Percentiles rank a stretch among this genome's conserved stretches.
Evolutionary conservation across 2,888 invertebrate genomes (phyloP).

Genomic region (Chironomus riparius): DNA sequence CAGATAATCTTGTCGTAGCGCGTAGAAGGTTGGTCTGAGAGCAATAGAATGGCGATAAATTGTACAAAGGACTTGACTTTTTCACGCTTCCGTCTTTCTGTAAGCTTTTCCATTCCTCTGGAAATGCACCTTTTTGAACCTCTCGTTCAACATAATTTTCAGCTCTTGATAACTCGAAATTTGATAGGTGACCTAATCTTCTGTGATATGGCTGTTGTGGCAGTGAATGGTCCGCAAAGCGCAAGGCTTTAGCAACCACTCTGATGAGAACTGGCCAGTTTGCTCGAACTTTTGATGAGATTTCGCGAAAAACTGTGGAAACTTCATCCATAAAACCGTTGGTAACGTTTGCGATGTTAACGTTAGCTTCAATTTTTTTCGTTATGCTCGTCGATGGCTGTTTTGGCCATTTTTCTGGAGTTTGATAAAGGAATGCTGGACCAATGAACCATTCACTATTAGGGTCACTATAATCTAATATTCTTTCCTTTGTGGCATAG

Average conservation of each 20-base stretch:
- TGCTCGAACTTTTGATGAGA: neutral
- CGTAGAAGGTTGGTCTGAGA: neutral
- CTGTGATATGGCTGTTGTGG: neutral
- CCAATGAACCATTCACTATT: conserved; percentile 27
- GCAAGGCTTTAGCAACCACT: too few species aligned
- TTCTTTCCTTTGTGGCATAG: conserved; percentile 29
- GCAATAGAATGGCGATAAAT: neutral
- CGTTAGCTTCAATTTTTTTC: neutral
- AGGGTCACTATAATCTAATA: neutral
- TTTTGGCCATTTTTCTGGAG: neutral
- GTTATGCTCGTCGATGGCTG: neutral
- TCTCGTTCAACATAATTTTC: neutral
- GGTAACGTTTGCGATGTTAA: neutral
- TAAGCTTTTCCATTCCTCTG: neutral
- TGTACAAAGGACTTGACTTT: neutral
- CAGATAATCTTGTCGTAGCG: neutral
- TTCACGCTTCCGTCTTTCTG: neutral
- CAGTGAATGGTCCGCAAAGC: neutral
- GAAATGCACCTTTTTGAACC: neutral
- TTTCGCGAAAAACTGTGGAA: neutral
- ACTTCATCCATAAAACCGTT: rapidly evolving
- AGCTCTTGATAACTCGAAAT: neutral
- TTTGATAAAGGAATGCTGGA: conserved; percentile 21
- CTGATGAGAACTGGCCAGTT: neutral
- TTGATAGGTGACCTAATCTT: neutral